Evolutionary conservation across 2,797 vertebrate species (phyloP), one percentile per base, ranked within the genome.

Genomic region (Hirundo rustica): DNA sequence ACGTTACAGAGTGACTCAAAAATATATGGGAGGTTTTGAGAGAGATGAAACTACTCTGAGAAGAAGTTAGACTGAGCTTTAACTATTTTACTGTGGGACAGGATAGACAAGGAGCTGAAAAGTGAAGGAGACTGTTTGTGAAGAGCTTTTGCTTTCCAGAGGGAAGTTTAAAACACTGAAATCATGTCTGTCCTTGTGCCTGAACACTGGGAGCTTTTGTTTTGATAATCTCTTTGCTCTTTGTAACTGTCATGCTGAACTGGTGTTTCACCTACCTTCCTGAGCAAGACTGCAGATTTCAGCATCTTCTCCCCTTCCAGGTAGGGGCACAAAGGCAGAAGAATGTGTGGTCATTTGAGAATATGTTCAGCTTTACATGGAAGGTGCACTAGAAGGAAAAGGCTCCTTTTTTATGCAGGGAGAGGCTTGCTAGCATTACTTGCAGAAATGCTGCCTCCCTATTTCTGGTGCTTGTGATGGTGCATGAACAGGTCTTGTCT

Each of bases 131-230:
- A 10, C 76, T 80, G 38, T 38, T 38, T 38, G 58, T 85, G 54
- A 86, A 80, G 54, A 67, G 62, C 79, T 94, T 96, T 95, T 95
- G 36, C 93, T 74, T 88, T 67, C 14, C 30, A 30, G 20, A 68
- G 53, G 83, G 45, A 92, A 81, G 44, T 92, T 93, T 84, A 40
- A 36, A 61, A 17, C 64, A 92, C 85, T 40, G 47, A 68, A 94
- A 88, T 89, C 36, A 11, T 38, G 20, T 73, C 77, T 82, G 53
- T 67, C 22, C 54, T 73, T 87, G 44, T 85, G 64, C 75, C 62
- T 91, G 68, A 93, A 27, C 61, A 51, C 30, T 88, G 20, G 53
- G 32, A 89, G 45, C 92, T 82, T 79, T 94, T 85, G 65, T 94
- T 94, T 74, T 72, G 48, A 51, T 93, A 44, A 45, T 87, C 62